These are phyloP conservation scores for Manis javanica DNA, from an alignment of 2,797 vertebrate species.

Conservation along the genomic window DNA sequence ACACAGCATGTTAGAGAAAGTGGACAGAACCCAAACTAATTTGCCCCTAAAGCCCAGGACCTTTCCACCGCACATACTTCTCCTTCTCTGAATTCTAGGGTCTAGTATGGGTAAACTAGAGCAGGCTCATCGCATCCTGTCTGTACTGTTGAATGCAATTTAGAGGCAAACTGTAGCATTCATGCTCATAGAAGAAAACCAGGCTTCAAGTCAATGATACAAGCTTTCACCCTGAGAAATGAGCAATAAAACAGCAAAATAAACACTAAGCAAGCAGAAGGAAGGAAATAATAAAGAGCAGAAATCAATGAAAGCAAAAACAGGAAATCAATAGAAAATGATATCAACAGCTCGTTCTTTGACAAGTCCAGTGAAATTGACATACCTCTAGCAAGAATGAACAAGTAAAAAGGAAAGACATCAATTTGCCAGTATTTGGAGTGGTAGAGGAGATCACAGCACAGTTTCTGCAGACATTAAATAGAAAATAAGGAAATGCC, in stretches of 20 bases:
- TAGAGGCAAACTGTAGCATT: not conserved
- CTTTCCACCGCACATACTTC: not conserved
- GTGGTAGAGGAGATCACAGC: not conserved
- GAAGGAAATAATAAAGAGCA: not conserved
- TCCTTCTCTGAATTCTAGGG: not conserved
- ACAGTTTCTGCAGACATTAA: not conserved
- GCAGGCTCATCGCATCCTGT: not conserved
- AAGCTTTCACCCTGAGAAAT: not conserved
- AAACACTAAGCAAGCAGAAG: not conserved
- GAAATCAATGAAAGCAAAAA: not conserved
- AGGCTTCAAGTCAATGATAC: not conserved
- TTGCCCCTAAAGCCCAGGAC: not conserved
- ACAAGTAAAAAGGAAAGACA: not conserved
- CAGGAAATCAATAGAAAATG: not conserved
- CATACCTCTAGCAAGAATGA: not conserved
- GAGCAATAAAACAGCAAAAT: not conserved
- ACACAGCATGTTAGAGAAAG: not conserved
- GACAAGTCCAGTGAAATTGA: not conserved
- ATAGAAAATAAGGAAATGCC: not conserved
- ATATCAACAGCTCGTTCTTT: not conserved
- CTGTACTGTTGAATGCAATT: fast-evolving
- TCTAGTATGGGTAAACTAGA: not conserved
- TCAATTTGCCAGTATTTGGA: too few relatives aligned
- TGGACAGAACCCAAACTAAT: not conserved
- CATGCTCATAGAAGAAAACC: not conserved